Percentiles rank a stretch among this genome's conserved stretches.
Evolutionary conservation across 2,888 invertebrate species (phyloP).

Genomic region (Lagria hirta): DNA sequence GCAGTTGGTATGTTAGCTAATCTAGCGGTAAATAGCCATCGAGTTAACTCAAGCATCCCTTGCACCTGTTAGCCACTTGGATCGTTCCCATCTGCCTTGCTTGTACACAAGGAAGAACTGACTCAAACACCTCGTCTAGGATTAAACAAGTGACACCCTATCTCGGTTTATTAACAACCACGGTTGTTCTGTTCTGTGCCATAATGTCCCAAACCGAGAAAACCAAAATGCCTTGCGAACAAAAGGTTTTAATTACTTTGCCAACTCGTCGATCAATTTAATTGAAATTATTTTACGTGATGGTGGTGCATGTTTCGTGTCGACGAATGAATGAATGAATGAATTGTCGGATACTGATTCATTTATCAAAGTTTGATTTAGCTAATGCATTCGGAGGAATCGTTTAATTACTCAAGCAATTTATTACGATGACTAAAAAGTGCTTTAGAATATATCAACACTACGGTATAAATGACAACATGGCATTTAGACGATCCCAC

Average conservation of each 20-base stretch:
- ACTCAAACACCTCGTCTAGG: slow-evolving; percentile 27
- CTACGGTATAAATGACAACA: slow-evolving; percentile 9
- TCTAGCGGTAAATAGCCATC: slow-evolving; percentile 46
- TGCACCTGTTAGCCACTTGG: slow-evolving; percentile 48
- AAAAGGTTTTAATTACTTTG: slow-evolving; percentile 35
- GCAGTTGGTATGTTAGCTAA: slow-evolving; percentile 44
- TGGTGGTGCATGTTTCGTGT: slow-evolving; percentile 20
- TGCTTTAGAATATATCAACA: background rate
- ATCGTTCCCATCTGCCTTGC: slow-evolving; percentile 39
- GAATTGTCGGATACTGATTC: slow-evolving; percentile 30
- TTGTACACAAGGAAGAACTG: slow-evolving; percentile 19
- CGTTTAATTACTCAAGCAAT: slow-evolving; percentile 35
- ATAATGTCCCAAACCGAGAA: slow-evolving; percentile 19
- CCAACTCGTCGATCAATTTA: slow-evolving; percentile 34
- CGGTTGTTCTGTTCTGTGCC: slow-evolving; percentile 14
- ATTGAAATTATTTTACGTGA: slow-evolving; percentile 31
- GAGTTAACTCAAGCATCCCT: slow-evolving; percentile 43
- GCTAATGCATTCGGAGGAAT: slow-evolving; percentile 28
- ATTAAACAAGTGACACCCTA: slow-evolving; percentile 33
- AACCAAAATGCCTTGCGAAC: slow-evolving; percentile 21
- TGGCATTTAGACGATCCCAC: slow-evolving; percentile 5
- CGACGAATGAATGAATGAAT: slow-evolving; percentile 5
- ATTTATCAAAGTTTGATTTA: slow-evolving; percentile 36
- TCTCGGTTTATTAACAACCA: slow-evolving; percentile 30
- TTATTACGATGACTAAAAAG: too few species aligned